phyloP scores from a whole-genome alignment of 2,888 invertebrate genomes.

The Tachina fera region DNA sequence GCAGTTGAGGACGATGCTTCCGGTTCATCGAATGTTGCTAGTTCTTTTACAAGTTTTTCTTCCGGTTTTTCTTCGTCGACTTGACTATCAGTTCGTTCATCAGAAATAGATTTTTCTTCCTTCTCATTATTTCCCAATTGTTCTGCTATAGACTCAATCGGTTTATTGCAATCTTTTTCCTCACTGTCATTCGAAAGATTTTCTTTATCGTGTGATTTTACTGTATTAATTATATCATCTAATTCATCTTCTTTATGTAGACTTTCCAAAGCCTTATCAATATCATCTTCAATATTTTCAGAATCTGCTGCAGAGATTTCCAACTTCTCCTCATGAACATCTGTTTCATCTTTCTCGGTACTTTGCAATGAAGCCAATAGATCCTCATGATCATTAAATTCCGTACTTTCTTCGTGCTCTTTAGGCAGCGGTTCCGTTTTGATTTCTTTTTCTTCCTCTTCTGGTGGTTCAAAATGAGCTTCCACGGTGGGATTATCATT shows the following conservation, averaged over 20 bases:
- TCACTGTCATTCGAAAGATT: neutral
- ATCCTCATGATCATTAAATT: conserved; percentile 35
- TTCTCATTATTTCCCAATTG: neutral
- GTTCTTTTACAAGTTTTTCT: conserved; percentile 38
- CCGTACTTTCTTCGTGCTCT: conserved; percentile 73
- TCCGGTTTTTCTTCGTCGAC: conserved; percentile 4
- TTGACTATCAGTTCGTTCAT: neutral
- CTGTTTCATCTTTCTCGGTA: conserved; percentile 74
- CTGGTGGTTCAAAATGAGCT: conserved; percentile 1
- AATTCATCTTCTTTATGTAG: conserved; percentile 75
- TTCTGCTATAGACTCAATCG: neutral
- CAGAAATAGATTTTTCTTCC: neutral
- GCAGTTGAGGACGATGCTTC: conserved; percentile 30
- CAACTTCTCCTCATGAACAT: conserved; percentile 24
- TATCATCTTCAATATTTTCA: conserved; percentile 75
- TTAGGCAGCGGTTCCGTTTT: conserved; percentile 76
- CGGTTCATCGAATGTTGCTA: conserved; percentile 40
- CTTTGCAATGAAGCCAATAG: conserved; percentile 78
- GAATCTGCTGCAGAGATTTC: conserved; percentile 28
- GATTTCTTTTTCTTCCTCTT: conserved; percentile 27
- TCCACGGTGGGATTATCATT: neutral
- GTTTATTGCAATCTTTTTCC: conserved; percentile 25
- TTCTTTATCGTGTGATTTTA: conserved; percentile 24
- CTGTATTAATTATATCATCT: conserved; percentile 21
- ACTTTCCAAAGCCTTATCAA: conserved; percentile 77